Evolutionary conservation across 2,113 vertebrate species (phyloP), one percentile per base, ranked within the genome.

Genomic region (Forbesichthys agassizii): DNA sequence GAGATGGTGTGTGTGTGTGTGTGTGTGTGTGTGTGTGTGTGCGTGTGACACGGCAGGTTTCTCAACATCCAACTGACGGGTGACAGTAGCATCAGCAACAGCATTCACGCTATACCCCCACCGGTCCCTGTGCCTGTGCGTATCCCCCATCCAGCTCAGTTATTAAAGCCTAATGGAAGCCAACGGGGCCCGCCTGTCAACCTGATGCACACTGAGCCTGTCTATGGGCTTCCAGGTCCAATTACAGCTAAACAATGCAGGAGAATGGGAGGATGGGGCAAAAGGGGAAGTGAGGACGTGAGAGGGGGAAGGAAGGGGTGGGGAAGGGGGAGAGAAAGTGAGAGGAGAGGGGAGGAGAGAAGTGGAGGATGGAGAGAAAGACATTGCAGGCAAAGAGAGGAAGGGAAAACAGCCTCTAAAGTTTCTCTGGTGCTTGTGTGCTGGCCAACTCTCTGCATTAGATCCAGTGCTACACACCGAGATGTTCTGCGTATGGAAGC

Each of bases 81-180:
- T n/a, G 51, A n/a, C 51, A n/a, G 51, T 52, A 52, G 51, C 51
- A n/a, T 11, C 51, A n/a, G 51, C 51, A 11, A n/a, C 51, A n/a
- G 51, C 51, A 11, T 11, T 52, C 14, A 11, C 51, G 9, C 14
- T n/a, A 52, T 52, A 11, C 5, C 14, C 51, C 51, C 51, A 13
- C 51, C 51, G 14, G 11, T 11, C 51, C 4, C 51, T 5, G 9
- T 51, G 9, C 48, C 48, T 73, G 66, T 77, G 51, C 76, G 71
- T 55, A 65, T 75, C 71, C 5, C 73, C 80, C 74, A 71, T 70
- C 80, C 71, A 18, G 55, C 78, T 83, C 75, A 73, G 86, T 88
- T 87, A 87, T 89, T 87, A 88, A 90, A 87, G 78, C 82, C 75
- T 90, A 88, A 91, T 88, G 81, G 84, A 86, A 88, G 90, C 78